phyloP scores from a whole-genome alignment of 2,797 vertebrate species.

The Tapirus indicus region DNA sequence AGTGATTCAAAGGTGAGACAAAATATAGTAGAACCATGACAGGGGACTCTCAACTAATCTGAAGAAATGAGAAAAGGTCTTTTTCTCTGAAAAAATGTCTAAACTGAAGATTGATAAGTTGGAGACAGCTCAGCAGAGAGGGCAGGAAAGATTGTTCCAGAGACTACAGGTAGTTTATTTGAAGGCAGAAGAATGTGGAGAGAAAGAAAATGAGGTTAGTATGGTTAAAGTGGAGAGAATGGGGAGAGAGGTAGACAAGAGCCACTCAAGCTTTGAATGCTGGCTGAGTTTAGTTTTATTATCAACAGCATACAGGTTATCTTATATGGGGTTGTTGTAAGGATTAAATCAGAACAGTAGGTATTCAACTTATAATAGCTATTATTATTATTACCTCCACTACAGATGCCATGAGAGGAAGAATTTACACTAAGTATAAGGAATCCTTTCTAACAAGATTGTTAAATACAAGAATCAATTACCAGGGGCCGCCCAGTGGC shows the following conservation, averaged over 20 bases:
- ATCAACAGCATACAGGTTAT: background rate
- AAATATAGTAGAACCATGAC: background rate
- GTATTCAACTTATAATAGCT: background rate
- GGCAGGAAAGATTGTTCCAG: background rate
- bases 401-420: background rate
- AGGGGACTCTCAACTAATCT: background rate
- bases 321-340: background rate
- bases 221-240: background rate
- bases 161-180: background rate
- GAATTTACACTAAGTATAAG: background rate
- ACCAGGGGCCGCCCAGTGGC: too few species aligned
- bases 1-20: background rate
- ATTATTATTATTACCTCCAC: background rate
- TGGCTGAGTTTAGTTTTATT: background rate
- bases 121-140: background rate
- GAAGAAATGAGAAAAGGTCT: constrained; percentile 18
- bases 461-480: background rate
- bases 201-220: background rate
- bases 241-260: background rate
- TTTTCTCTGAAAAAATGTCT: background rate
- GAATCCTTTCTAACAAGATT: background rate
- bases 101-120: background rate
- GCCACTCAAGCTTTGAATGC: background rate
- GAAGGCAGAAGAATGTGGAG: background rate
- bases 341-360: background rate